Base-by-base conservation (phyloP, 2,888 invertebrate genomes). In the Caenorhabditis panamensis region DNA sequence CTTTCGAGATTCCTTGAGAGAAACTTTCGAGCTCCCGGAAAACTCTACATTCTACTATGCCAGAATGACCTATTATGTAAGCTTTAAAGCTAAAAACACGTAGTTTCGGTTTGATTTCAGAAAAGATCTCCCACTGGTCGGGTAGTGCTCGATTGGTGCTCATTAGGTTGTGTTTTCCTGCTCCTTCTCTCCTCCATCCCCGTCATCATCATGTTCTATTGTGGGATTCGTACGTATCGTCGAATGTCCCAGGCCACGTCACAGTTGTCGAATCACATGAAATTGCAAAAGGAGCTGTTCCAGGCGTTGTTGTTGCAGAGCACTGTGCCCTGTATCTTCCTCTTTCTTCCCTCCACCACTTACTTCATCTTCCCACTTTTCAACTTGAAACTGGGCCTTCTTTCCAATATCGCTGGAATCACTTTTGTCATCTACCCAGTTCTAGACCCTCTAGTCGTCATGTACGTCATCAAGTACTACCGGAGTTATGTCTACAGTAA, bases 391-490 rank as follows among this genome's bases (percentile, higher is more conserved):
- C 68, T 69, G 2, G 68, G 68, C 9, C 37, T 69, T 1, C 47
- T 69, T n/a, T 69, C 68, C 0, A 69, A 69, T 9, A 59, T 69
- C 13, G 36, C 68, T 31, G 68, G 59, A 1, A 51, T 69, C 59
- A 69, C 68, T 37, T 69, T 69, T 26, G 68, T 69, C 2, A 69
- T 69, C 59, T 69, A 69, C 59, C 68, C 68, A 0, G 20, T 69
- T 4, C 49, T 69, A 1, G 68, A 69, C 22, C 68, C 68, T 0
- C 37, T 69, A 18, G 59, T 59, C 5, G 68, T 69, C 6, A 49
- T 69, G 13, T 69, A 69, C 36, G 68, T 69, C 26, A 69, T 69
- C 37, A 69, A 69, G 18, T 37, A 69, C 59, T 69, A 69, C 18
- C 59, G 62, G 9, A 37, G 37, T 31, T 71, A 31, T 37, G 22